Evolutionary conservation across 2,113 vertebrate genomes (phyloP), one percentile per base, ranked within the genome.

Genomic region (Nestor notabilis): DNA sequence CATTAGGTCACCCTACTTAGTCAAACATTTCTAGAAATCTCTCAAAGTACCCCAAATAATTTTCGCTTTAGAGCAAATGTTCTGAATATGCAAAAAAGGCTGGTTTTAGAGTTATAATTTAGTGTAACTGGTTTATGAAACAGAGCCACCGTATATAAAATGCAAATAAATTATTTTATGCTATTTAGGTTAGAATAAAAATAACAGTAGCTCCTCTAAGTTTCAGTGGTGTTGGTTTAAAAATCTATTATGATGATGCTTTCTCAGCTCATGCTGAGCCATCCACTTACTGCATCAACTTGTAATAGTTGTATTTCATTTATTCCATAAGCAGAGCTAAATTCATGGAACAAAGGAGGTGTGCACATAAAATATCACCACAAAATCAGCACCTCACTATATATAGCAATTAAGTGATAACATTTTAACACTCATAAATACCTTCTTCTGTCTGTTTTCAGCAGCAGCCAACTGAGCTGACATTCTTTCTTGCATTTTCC

Each of bases 401-500:
- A 20, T 29, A 39, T 33, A 29, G 74, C 58, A 83, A 87, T n/a
- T 28, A 86, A 25, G 5, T 13, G 14, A 33, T 29, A 81, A 37
- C 2, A 81, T 66, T 70, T 71, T 65, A 83, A 80, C 37, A 58
- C 35, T 77, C 0, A 0, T 11, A 58, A 76, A 70, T 98, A 99
- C 99, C 99, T 99, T 99, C 96, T 99, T 99, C 95, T 99, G 99
- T 80, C 99, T 98, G 97, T 98, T 98, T 98, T 99, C 99, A 12
- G 99, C 99, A 12, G 99, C 99, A 49, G 98, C 99, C 91, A 99
- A 98, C 97, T 99, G 99, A 28, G 99, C 97, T 3, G 99, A 98
- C 99, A 99, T 99, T 91, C 99, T 98, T 78, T 99, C 99, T 96
- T 99, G 99, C 99, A 99, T 99, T 98, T 99, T 99, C 94, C 99